Evolutionary conservation across 2,888 invertebrate species (phyloP).

Genomic region (Synanthedon vespiformis): DNA sequence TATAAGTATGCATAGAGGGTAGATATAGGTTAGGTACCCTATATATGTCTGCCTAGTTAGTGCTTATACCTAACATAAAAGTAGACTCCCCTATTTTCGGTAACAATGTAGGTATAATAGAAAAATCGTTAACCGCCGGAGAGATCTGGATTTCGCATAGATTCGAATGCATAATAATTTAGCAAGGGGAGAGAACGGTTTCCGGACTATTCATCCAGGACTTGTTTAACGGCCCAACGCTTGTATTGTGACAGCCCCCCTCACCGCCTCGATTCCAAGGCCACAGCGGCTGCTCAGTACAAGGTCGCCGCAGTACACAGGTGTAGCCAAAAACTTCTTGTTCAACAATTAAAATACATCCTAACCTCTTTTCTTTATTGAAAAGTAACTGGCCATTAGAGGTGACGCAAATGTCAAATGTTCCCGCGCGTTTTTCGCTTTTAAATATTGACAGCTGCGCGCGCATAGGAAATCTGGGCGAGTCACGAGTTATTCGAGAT

Average conservation of each 20-base stretch:
- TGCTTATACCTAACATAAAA: neutral
- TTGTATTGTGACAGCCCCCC: constrained; percentile 11
- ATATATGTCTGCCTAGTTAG: too few relatives aligned
- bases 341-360: neutral
- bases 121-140: constrained; percentile 9
- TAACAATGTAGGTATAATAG: neutral
- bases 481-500: constrained; percentile 2
- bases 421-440: constrained; percentile 1
- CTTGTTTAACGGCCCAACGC: constrained; percentile 25
- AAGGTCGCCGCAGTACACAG: constrained; percentile 23
- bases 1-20: too few relatives aligned
- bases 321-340: neutral
- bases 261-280: constrained; percentile 13
- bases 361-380: neutral
- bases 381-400: constrained; percentile 1
- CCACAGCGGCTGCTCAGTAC: constrained; percentile 8
- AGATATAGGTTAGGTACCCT: too few relatives aligned
- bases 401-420: neutral
- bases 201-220: constrained; percentile 25
- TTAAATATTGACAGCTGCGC: constrained; percentile 17
- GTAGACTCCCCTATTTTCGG: neutral
- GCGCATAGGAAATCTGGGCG: constrained; percentile 18
- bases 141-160: constrained; percentile 11
- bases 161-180: constrained; percentile 8
- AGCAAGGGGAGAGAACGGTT: constrained; percentile 19